Evolutionary conservation across 2,888 invertebrate species (phyloP).

Genomic region (Melanostoma mellinum): DNA sequence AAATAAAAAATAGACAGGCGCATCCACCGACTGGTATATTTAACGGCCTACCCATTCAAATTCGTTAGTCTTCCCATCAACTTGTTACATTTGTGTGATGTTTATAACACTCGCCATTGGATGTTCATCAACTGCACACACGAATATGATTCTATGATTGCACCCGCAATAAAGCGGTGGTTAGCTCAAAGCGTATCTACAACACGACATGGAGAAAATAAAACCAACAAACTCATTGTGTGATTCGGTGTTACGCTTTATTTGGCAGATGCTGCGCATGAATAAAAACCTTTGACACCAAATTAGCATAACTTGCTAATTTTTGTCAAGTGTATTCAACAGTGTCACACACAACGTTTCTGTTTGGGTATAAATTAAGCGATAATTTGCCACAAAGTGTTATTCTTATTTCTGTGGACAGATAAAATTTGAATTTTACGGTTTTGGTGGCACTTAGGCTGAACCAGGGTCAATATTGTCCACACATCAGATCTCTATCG

Average conservation of each 20-base stretch:
- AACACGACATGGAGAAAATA: constrained; percentile 47
- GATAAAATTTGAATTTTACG: constrained; percentile 3
- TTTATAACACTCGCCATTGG: constrained; percentile 49
- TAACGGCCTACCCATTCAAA: constrained; percentile 56
- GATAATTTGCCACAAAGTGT: constrained; percentile 56
- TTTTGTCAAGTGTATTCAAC: constrained; percentile 44
- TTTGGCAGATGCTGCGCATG: constrained; percentile 41
- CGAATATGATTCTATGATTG: constrained; percentile 38
- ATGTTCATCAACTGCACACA: constrained; percentile 29
- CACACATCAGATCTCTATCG: not conserved
- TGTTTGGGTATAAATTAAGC: constrained; percentile 45
- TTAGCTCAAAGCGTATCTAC: constrained; percentile 8
- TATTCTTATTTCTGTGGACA: constrained; percentile 48
- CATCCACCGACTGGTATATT: constrained; percentile 31
- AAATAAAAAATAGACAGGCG: constrained; percentile 13
- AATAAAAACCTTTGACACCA: constrained; percentile 24
- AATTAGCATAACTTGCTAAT: constrained; percentile 59
- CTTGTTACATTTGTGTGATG: constrained; percentile 49
- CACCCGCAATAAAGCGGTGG: constrained; percentile 48
- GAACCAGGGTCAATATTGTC: no score
- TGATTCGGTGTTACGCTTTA: constrained; percentile 56
- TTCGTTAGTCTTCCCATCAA: constrained; percentile 34
- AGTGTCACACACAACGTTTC: constrained; percentile 22
- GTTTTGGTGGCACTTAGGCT: not conserved
- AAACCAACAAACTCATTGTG: constrained; percentile 63